Base-by-base conservation (phyloP, 2,888 invertebrate species). In the Synergus laeviventris region DNA sequence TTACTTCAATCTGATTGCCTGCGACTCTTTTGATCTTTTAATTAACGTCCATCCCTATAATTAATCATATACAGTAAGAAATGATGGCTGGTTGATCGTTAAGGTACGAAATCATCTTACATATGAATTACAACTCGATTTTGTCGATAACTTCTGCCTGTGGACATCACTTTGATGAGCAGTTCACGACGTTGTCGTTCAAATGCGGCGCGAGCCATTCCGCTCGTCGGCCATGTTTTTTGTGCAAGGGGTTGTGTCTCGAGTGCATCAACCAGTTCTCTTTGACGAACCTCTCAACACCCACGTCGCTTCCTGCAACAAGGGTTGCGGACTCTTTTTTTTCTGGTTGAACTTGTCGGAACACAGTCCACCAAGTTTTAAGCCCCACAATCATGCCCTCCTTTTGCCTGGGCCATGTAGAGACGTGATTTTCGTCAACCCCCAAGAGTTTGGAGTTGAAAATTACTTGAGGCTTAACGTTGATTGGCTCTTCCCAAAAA, bases 211-310 rank as follows among this genome's bases (percentile, higher is more conserved):
- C 74, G 81, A 78, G 77, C 76, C 82, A 84, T 81, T 84, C 83
- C 79, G 80, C 82, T 81, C 77, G 86, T 85, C 89, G 82, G 89
- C 89, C 89, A 89, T 89, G 87, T 86, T 89, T 87, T 82, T 86
- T 84, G 81, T 83, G 84, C 83, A 80, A 86, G 85, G 86, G 88
- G 88, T 85, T 86, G 88, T 83, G 84, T 85, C 86, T 89, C 89
- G 87, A 89, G 89, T 89, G 87, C 87, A 88, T 86, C 83, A 77
- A 79, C 77, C 81, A 78, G 12, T 80, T 84, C 86, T 87, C 88
- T 88, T 88, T 86, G 87, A 86, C 84, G 86, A 87, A 85, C 83
- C 89, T 87, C 89, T 88, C 88, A 87, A 87, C 87, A 85, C 84
- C 87, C 85, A 83, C 86, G 86, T 82, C 80, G 84, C 81, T 83